Percentiles rank a stretch among this genome's conserved stretches.
Evolutionary conservation across 2,797 vertebrate species (phyloP).

Genomic region (Notolabrus celidotus): DNA sequence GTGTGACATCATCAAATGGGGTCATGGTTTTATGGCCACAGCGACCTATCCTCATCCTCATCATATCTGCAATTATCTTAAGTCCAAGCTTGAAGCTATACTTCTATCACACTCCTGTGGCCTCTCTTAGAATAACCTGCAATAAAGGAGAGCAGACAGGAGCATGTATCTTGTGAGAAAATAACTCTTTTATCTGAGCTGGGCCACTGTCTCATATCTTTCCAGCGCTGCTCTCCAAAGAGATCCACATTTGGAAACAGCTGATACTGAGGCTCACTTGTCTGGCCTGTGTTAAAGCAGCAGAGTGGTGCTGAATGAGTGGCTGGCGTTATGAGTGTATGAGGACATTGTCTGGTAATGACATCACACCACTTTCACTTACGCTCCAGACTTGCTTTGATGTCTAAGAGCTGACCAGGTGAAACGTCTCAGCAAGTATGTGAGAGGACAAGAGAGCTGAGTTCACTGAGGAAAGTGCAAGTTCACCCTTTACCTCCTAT

Average conservation of each 20-base stretch:
- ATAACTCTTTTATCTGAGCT: conserved; percentile 81
- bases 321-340: conserved; percentile 51
- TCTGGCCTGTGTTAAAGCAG: conserved; percentile 75
- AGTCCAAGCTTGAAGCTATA: conserved; percentile 52
- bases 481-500: neutral
- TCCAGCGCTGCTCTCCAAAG: conserved; percentile 74
- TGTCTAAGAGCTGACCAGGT: conserved; percentile 70
- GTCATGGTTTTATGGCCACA: conserved; percentile 24
- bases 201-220: conserved; percentile 69
- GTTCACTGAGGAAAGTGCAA: conserved; percentile 2
- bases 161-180: conserved; percentile 72
- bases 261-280: conserved; percentile 69
- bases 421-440: conserved; percentile 50
- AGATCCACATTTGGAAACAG: conserved; percentile 76
- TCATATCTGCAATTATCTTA: conserved; percentile 65
- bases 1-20: conserved; percentile 29
- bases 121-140: conserved; percentile 54
- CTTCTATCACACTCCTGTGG: conserved; percentile 35
- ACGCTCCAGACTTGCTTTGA: conserved; percentile 65
- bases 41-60: conserved; percentile 22
- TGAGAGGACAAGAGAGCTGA: conserved; percentile 34
- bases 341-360: conserved; percentile 63
- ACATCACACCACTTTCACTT: conserved; percentile 66
- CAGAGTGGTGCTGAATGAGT: conserved; percentile 62
- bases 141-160: conserved; percentile 52